These are phyloP conservation scores for Procavia capensis DNA, from an alignment of 2,113 vertebrate species.

Conservation along the genomic window DNA sequence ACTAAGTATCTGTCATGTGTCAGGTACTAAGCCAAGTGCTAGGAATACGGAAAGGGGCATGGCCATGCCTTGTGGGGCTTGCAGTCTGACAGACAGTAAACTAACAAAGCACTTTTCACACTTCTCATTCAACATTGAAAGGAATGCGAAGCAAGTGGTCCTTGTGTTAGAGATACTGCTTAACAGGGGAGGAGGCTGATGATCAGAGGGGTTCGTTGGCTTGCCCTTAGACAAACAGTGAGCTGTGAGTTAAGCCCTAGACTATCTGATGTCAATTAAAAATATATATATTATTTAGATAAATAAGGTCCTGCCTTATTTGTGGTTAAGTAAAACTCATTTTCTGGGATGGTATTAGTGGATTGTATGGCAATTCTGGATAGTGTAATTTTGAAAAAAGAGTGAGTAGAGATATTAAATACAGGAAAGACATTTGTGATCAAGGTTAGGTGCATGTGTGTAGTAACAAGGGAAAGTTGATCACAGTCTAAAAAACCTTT, in stretches of 20 bases:
- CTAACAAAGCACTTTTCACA: neutral
- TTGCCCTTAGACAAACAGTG: neutral
- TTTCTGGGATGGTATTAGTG: slow-evolving; percentile 32
- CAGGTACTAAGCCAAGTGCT: neutral
- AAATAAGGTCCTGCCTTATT: slow-evolving; percentile 11
- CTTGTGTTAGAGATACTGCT: neutral
- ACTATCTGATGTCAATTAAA: neutral
- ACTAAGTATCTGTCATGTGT: neutral
- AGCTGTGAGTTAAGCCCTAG: neutral
- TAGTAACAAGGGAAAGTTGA: neutral
- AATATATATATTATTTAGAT: neutral
- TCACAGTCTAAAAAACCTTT: neutral
- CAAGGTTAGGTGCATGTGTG: neutral
- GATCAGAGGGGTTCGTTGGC: neutral
- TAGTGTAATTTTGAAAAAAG: neutral
- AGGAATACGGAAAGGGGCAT: neutral
- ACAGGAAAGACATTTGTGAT: slow-evolving; percentile 17
- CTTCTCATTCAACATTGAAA: neutral
- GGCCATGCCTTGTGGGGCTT: neutral
- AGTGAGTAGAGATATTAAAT: neutral
- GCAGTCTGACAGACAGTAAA: neutral
- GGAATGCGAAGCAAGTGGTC: neutral
- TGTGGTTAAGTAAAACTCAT: slow-evolving; percentile 26
- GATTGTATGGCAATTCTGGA: slow-evolving; percentile 13
- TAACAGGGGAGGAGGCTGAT: neutral